phyloP scores from a whole-genome alignment of 2,113 vertebrate genomes.

The Circaetus gallicus region DNA sequence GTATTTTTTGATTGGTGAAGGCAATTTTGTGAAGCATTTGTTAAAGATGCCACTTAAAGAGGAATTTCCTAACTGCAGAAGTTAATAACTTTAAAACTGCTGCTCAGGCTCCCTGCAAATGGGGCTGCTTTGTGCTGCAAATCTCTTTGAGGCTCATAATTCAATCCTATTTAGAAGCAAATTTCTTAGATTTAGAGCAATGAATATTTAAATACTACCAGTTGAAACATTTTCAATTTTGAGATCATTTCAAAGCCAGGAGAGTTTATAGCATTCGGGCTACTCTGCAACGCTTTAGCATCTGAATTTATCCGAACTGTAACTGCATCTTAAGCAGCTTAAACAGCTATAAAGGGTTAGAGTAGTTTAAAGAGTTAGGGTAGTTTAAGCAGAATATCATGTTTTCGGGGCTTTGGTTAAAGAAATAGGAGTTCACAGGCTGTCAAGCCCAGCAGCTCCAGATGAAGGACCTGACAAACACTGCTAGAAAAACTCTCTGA shows the following conservation, averaged over 20 bases:
- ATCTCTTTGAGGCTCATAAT: constrained; percentile 37
- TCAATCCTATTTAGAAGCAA: constrained; percentile 60
- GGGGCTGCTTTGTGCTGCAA: constrained; percentile 41
- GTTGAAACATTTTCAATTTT: constrained; percentile 40
- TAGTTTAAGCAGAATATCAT: constrained; percentile 4
- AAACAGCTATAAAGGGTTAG: neutral
- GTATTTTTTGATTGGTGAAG: neutral
- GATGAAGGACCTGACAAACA: neutral
- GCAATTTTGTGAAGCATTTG: neutral
- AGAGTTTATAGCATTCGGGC: neutral
- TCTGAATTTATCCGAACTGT: neutral
- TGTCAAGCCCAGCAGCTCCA: neutral
- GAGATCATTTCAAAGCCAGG: constrained; percentile 28
- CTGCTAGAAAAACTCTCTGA: neutral
- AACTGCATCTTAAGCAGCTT: constrained; percentile 30
- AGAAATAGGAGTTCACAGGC: neutral
- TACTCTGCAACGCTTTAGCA: accelerated
- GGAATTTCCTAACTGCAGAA: neutral
- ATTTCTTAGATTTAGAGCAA: constrained; percentile 42
- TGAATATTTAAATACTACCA: constrained; percentile 47
- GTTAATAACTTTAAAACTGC: constrained; percentile 44
- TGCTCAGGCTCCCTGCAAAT: neutral
- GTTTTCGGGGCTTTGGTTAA: neutral
- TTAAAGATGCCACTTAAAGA: constrained; percentile 6
- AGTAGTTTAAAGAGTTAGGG: constrained; percentile 12